Evolutionary conservation across 2,888 invertebrate genomes (phyloP), one percentile per base, ranked within the genome.

Genomic region (Lithophane leautieri): DNA sequence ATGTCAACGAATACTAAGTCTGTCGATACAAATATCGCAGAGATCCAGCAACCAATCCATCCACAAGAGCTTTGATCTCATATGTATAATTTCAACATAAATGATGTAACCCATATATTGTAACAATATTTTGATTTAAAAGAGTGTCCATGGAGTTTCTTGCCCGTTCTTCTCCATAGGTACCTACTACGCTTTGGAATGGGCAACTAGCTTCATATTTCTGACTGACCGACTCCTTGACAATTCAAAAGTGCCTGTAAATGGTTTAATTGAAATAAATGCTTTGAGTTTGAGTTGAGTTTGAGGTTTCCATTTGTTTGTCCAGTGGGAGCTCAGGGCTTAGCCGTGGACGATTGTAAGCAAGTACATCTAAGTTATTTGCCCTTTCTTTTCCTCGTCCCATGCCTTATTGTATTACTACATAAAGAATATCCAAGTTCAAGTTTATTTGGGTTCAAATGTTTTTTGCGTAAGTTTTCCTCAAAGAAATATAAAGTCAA

Each of bases 291-390:
- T n/a, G n/a, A n/a, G n/a, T n/a, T n/a, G n/a, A n/a, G n/a, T n/a
- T n/a, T n/a, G n/a, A n/a, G n/a, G n/a, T n/a, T n/a, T n/a, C n/a
- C n/a, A n/a, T n/a, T n/a, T n/a, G n/a, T n/a, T n/a, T 22, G 34
- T 34, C 66, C 68, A n/a, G 12, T 56, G 61, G 61, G 54, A 54
- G 19, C 69, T 77, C 42, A n/a, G 12, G 19, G 16, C 22, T 65
- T 60, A 76, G 42, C 34, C 25, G 50, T 22, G 16, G 34, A 54
- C 44, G 60, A 22, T 54, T 54, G n/a, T n/a, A n/a, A 69, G 28
- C 1, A 54, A 47, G n/a, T 34, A 52, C 8, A 14, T 44, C n/a
- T 34, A 22, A 66, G 34, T 78, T n/a, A n/a, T 78, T 69, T 54
- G 34, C 19, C 11, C 12, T 42, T 61, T 14, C 14, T 44, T 28